phyloP scores from a whole-genome alignment of 2,888 invertebrate genomes.

The Ormyrus rosae region DNA sequence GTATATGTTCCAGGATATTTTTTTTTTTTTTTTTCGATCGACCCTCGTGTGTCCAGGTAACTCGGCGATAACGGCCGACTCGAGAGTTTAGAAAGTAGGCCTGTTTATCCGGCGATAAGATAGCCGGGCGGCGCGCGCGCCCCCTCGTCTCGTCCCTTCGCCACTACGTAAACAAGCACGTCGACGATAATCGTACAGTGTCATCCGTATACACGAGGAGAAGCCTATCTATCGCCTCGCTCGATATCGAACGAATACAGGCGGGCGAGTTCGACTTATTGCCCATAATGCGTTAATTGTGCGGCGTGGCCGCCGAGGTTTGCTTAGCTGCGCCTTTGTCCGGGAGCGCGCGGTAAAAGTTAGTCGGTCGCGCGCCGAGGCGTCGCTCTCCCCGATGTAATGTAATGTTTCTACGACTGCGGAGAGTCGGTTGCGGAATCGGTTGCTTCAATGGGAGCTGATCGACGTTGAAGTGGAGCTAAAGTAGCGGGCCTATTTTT shows the following conservation, averaged over 20 bases:
- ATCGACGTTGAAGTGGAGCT: not conserved
- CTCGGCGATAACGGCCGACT: constrained; percentile 32
- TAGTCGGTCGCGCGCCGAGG: not conserved
- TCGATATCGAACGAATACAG: constrained; percentile 16
- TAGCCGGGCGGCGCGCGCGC: constrained; percentile 26
- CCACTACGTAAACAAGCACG: constrained; percentile 41
- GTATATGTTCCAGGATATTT: constrained; percentile 27
- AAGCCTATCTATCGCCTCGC: constrained; percentile 10
- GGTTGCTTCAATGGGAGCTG: not conserved
- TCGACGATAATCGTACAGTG: constrained; percentile 48
- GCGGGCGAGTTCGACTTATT: constrained; percentile 1
- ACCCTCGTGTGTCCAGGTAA: constrained; percentile 29
- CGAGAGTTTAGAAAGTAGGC: constrained; percentile 55
- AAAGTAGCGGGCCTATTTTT: not conserved
- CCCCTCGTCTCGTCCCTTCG: constrained; percentile 43
- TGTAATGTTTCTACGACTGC: not conserved
- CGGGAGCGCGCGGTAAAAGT: no score
- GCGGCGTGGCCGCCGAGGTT: not conserved
- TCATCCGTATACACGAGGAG: constrained; percentile 21
- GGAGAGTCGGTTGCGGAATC: not conserved
- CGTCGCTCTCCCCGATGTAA: no score
- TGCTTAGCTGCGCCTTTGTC: not conserved
- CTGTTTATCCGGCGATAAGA: constrained; percentile 56
- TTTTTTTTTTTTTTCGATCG: constrained; percentile 21
- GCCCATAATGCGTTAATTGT: constrained; percentile 32